Evolutionary conservation across 2,888 invertebrate species (phyloP), one percentile per base, ranked within the genome.

Genomic region (Lysandra bellargus): DNA sequence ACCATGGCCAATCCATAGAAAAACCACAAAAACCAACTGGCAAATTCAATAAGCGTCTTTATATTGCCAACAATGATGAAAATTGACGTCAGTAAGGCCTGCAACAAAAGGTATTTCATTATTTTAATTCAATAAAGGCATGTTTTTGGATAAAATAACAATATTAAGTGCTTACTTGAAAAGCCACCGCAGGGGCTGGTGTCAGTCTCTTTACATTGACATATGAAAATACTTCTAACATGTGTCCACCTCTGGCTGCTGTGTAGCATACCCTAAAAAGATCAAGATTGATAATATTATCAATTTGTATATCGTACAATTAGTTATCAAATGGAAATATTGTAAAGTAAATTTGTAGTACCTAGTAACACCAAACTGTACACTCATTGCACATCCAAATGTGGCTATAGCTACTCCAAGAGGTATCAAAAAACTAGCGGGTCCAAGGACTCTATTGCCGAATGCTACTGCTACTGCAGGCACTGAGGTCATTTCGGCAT

Each of bases 21-120:
- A 81, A 98, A 96, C 98, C 98, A 98, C 37, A 97, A 96, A 82
- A 98, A 96, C 94, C 98, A 98, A 88, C 97, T 98, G 73, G 97
- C 97, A 87, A 98, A 97, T 85, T 98, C 97, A 83, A 98, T 98
- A 17, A 98, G 93, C 1, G 96, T 95, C 78, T 95, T 95, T 80
- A 98, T 97, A 88, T 97, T 96, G 79, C 97, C 97, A 44, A 96
- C 95, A 75, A 96, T 85, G 78, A 98, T 96, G 88, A 97, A 97
- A 74, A 96, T 83, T 64, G 97, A 91, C 0, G 97, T 95, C n/a
- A 98, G 91, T 37, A 97, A 44, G 14, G 96, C 96, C 96, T 96
- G 94, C 78, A 95, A 93, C 78, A 83, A 86, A 83, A 82, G 79
- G 80, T 37, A 23, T 14, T 37, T 1, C 30, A 33, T 76, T 57